These are phyloP conservation scores for Eupithecia insigniata DNA, from an alignment of 2,888 invertebrate genomes.

Conservation along the genomic window DNA sequence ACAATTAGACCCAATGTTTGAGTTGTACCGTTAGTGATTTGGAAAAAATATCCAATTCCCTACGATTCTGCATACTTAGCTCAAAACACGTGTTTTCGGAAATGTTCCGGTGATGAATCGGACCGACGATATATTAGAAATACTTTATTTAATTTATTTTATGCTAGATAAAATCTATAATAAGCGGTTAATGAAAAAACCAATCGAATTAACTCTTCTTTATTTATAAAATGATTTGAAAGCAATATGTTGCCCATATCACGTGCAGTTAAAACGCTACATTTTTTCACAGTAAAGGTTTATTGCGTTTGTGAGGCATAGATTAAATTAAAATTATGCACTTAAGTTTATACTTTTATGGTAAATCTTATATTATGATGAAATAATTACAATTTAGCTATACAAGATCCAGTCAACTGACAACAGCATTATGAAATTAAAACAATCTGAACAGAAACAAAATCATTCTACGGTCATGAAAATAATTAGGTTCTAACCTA, in stretches of 20 bases:
- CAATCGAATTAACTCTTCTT: slow-evolving; percentile 68
- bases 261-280: slow-evolving; percentile 79
- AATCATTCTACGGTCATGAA: background rate
- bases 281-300: slow-evolving; percentile 44
- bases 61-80: too few species aligned
- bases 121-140: too few species aligned
- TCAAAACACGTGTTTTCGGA: too few species aligned
- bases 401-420: background rate
- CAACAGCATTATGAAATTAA: slow-evolving; percentile 1
- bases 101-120: too few species aligned
- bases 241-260: slow-evolving; percentile 77
- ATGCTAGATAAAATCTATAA: background rate
- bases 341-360: slow-evolving; percentile 4
- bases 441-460: background rate
- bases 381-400: background rate
- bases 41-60: too few species aligned
- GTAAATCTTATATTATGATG: slow-evolving; percentile 4
- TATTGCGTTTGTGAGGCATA: slow-evolving; percentile 40
- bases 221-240: slow-evolving; percentile 79
- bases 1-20: slow-evolving; percentile 11
- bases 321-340: slow-evolving; percentile 10
- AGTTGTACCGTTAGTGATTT: too few species aligned
- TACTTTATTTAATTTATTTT: background rate
- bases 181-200: slow-evolving; percentile 40
- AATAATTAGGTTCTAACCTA: background rate